Evolutionary conservation across 92 coral and sea anemone species (phyloP).

Genomic region (Porites evermanni): DNA sequence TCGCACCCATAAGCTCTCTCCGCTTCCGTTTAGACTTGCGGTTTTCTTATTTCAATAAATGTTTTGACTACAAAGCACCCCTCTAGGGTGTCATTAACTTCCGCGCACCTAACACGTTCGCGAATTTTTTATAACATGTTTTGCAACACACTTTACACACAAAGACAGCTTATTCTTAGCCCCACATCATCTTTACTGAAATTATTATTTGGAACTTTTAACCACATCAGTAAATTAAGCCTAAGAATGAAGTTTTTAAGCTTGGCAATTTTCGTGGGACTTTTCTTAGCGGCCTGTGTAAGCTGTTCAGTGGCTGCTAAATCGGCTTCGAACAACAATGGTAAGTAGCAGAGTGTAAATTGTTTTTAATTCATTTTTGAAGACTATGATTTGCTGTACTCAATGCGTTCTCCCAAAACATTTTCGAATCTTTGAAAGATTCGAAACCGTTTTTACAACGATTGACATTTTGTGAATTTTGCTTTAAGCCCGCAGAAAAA

Average conservation of each 20-base stretch:
- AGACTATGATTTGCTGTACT: no score
- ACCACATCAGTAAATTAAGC: neutral
- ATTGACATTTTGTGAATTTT: no score
- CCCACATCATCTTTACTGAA: neutral
- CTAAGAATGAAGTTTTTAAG: neutral
- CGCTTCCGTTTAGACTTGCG: no score
- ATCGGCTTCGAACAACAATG: conserved; percentile 7
- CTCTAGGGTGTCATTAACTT: neutral
- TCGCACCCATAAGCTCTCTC: no score
- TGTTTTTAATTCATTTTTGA: no score
- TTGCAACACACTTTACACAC: neutral
- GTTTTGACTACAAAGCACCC: neutral
- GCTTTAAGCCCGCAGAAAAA: no score
- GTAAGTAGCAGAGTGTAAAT: no score
- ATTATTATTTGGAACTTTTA: neutral
- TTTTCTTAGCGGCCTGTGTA: neutral
- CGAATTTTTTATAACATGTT: neutral
- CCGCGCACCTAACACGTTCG: neutral
- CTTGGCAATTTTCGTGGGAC: neutral
- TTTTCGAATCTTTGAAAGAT: no score
- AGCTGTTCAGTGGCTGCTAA: conserved; percentile 4
- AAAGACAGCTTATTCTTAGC: neutral
- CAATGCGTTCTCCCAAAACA: no score
- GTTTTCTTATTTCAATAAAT: neutral
- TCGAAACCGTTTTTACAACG: no score